Percentiles rank a stretch among this genome's conserved stretches.
Conservation (phyloP, 2,888 invertebrate genomes). For the Leptinotarsa juncta region DNA sequence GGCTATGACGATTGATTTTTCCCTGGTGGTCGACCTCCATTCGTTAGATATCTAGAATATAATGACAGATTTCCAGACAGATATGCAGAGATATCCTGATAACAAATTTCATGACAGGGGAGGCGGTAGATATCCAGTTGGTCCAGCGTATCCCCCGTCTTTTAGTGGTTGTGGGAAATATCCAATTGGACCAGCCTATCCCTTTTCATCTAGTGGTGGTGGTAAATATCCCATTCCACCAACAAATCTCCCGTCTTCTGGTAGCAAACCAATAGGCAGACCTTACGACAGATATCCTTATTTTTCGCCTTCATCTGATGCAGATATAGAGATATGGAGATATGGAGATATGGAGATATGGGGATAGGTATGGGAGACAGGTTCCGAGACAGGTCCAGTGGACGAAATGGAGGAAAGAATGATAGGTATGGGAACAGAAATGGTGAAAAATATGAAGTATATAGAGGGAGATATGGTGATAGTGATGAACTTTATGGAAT, state of each 20-base stretch:
- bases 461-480: constrained; percentile 47
- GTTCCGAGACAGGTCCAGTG: constrained; percentile 21
- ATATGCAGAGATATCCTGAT: too few species aligned
- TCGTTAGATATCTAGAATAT: too few species aligned
- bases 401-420: constrained; percentile 48
- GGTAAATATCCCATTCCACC: constrained; percentile 48
- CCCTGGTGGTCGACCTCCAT: too few species aligned
- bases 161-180: too few species aligned
- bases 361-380: constrained; percentile 38
- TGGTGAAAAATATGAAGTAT: constrained; percentile 40
- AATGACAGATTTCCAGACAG: too few species aligned
- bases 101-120: too few species aligned
- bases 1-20: too few species aligned
- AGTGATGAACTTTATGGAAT: constrained; percentile 21
- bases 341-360: constrained; percentile 45
- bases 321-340: constrained; percentile 44
- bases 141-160: too few species aligned
- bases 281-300: constrained; percentile 41
- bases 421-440: constrained; percentile 46
- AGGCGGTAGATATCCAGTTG: too few species aligned
- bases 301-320: constrained; percentile 49
- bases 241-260: constrained; percentile 18
- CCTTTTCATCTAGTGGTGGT: constrained; percentile 39
- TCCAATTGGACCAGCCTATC: too few species aligned
- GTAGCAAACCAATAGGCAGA: constrained; percentile 25